Percentiles rank a stretch among this genome's conserved stretches.
These are phyloP conservation scores for Neogale vison DNA, from an alignment of 2,113 vertebrate genomes.

Conservation along the genomic window DNA sequence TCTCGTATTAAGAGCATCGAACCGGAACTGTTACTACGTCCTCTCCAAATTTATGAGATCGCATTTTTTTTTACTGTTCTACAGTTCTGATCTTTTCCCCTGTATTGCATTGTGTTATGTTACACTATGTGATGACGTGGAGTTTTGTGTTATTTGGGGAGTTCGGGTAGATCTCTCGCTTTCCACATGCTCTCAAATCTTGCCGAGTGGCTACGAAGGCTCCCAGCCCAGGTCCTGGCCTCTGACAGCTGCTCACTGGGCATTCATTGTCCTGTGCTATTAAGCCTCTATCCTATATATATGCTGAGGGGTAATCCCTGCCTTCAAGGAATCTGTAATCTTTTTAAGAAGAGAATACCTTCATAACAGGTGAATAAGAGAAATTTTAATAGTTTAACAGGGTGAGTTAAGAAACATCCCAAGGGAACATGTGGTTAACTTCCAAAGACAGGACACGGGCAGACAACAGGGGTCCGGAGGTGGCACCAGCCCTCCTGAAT, in stretches of 20 bases:
- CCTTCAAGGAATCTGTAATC: background rate
- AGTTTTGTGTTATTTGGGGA: background rate
- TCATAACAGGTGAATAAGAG: background rate
- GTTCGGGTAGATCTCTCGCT: background rate
- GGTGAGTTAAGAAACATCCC: background rate
- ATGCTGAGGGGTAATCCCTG: background rate
- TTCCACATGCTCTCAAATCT: background rate
- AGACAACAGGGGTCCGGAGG: background rate
- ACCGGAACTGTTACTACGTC: background rate
- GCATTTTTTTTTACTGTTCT: background rate
- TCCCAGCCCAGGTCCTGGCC: background rate
- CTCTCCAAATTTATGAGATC: background rate
- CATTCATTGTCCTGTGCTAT: background rate
- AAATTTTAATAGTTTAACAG: background rate
- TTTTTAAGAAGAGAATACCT: background rate
- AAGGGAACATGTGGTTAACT: background rate
- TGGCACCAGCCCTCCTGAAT: background rate
- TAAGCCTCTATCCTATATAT: background rate
- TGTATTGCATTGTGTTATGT: background rate
- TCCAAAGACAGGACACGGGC: background rate
- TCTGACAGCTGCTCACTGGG: fast-evolving
- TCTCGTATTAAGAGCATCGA: background rate
- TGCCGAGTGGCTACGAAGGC: background rate
- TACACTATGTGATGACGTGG: background rate
- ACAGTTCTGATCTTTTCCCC: background rate